Evolutionary conservation across 2,888 invertebrate species (phyloP).

Genomic region (Acronicta aceris): DNA sequence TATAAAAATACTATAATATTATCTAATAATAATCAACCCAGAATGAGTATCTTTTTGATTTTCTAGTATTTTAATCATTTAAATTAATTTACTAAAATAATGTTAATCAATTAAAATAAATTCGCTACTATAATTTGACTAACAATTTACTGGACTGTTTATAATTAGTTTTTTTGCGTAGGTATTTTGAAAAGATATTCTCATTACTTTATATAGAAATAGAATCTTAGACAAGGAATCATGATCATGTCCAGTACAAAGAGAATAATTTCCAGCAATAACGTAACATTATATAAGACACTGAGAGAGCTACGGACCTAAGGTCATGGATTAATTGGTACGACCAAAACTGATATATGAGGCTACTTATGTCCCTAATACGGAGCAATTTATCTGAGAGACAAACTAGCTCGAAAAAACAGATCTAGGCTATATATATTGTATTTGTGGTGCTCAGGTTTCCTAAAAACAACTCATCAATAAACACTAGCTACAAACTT

Average conservation of each 20-base stretch:
- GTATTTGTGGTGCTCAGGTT: neutral
- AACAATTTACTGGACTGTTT: conserved; percentile 5
- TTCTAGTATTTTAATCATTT: neutral
- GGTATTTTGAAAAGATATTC: too few relatives aligned
- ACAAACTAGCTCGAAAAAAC: conserved; percentile 19
- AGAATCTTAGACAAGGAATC: too few relatives aligned
- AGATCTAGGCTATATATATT: conserved; percentile 23
- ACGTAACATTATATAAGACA: neutral
- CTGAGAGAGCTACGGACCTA: conserved; percentile 1
- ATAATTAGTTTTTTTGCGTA: too few relatives aligned
- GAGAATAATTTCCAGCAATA: neutral
- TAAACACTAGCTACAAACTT: neutral
- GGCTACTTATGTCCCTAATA: conserved; percentile 8
- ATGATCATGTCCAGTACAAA: too few relatives aligned
- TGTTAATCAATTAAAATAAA: conserved; percentile 8
- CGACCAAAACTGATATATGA: conserved; percentile 12
- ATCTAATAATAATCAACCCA: conserved; percentile 8
- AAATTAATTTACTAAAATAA: conserved; percentile 1
- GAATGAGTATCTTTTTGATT: neutral
- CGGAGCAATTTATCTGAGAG: conserved; percentile 11
- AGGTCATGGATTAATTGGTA: neutral
- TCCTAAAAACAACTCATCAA: neutral
- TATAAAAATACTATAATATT: conserved; percentile 11
- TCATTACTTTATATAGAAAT: too few relatives aligned
- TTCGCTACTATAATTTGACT: conserved; percentile 12